Percentiles rank a stretch among this genome's conserved stretches.
These are phyloP conservation scores for Cantharis rustica DNA, from an alignment of 2,888 invertebrate genomes.

Conservation along the genomic window DNA sequence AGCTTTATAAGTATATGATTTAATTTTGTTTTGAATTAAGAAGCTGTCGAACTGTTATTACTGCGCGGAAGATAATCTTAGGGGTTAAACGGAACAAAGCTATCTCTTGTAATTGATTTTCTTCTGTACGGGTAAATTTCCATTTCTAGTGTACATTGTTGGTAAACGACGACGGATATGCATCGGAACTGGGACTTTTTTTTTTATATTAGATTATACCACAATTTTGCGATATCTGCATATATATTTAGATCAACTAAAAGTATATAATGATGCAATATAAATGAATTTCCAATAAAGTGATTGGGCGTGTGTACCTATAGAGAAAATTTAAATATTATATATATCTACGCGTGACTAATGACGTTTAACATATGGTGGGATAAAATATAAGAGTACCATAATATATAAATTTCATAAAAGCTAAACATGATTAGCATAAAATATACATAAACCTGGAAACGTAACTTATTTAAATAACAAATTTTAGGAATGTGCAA, in stretches of 20 bases:
- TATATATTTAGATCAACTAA: too few relatives aligned
- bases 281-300: not conserved
- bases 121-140: not conserved
- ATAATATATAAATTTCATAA: not conserved
- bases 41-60: not conserved
- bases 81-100: not conserved
- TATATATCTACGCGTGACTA: not conserved
- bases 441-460: conserved; percentile 11
- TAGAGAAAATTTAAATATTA: not conserved
- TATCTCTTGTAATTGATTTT: not conserved
- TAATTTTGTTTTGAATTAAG: not conserved
- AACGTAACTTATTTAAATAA: conserved; percentile 7
- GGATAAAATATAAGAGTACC: not conserved
- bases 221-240: too few relatives aligned
- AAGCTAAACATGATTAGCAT: conserved; percentile 14
- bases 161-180: too few relatives aligned
- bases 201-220: too few relatives aligned
- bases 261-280: not conserved
- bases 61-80: not conserved
- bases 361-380: not conserved
- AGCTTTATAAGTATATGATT: not conserved
- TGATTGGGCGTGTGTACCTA: not conserved
- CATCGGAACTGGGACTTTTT: too few relatives aligned
- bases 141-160: too few relatives aligned
- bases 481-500: conserved; percentile 14